phyloP scores from a whole-genome alignment of 2,797 vertebrate species.

The Labeo calbasu region DNA sequence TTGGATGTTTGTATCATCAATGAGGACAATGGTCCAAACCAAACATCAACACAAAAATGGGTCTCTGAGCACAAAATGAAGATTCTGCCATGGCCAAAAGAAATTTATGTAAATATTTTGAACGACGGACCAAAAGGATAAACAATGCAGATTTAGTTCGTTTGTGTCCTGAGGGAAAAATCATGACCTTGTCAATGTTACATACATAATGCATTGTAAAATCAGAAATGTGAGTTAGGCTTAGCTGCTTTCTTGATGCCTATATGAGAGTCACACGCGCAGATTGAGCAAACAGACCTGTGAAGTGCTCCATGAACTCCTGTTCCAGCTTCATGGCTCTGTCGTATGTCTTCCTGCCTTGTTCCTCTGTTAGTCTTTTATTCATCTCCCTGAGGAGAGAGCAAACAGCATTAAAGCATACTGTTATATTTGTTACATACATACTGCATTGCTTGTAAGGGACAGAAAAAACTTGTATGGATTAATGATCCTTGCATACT shows the following conservation, averaged over 20 bases:
- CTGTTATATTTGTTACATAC: too few species aligned
- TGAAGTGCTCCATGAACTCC: conserved; percentile 98
- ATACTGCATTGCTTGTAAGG: background rate
- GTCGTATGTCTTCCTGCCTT: conserved; percentile 93
- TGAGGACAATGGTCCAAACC: too few species aligned
- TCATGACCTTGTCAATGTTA: background rate
- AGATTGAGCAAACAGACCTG: conserved; percentile 78
- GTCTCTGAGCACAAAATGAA: background rate
- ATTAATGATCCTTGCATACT: background rate
- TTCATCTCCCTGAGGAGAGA: conserved; percentile 91
- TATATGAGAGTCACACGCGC: background rate
- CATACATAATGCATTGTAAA: background rate
- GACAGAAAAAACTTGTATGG: background rate
- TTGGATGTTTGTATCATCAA: background rate
- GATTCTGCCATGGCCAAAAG: background rate
- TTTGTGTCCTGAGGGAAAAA: background rate
- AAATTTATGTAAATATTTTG: background rate
- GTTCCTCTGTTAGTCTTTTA: conserved; percentile 94
- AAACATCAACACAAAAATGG: background rate
- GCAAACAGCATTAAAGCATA: conserved; percentile 12
- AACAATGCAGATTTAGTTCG: background rate
- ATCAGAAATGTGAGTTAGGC: background rate
- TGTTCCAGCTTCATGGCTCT: conserved; percentile 94
- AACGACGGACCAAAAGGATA: background rate
- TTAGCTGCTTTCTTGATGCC: background rate